Percentiles rank a stretch among this genome's conserved stretches.
Conservation (phyloP, 2,888 invertebrate genomes). For the Amorpha juglandis region DNA sequence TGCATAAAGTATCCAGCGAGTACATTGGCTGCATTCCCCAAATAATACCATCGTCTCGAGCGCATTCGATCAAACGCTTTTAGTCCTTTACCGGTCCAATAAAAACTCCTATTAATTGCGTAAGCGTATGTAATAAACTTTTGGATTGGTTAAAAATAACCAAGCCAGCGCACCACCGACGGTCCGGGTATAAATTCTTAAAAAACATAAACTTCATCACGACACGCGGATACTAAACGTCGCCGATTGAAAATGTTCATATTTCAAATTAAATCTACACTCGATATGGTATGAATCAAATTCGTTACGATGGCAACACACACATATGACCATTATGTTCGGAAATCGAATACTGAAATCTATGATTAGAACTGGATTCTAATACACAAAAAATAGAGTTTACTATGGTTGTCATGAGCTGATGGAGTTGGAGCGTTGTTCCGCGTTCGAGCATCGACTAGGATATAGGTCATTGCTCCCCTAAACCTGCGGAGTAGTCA, state of each 20-base stretch:
- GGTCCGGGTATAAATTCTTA: slow-evolving; percentile 78
- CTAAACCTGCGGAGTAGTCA: slow-evolving; percentile 81
- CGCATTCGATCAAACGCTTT: slow-evolving; percentile 69
- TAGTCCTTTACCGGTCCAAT: slow-evolving; percentile 80
- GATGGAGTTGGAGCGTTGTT: slow-evolving; percentile 67
- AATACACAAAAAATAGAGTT: slow-evolving; percentile 77
- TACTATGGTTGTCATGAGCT: slow-evolving; percentile 61
- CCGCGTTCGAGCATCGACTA: slow-evolving; percentile 62
- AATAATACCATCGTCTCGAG: slow-evolving; percentile 50
- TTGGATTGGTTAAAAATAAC: slow-evolving; percentile 82
- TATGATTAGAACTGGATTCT: slow-evolving; percentile 78
- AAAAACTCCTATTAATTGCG: slow-evolving; percentile 83
- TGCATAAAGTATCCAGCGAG: slow-evolving; percentile 12
- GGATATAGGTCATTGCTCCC: slow-evolving; percentile 85
- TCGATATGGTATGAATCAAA: slow-evolving; percentile 66
- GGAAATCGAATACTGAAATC: slow-evolving; percentile 55
- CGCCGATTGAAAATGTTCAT: slow-evolving; percentile 40
- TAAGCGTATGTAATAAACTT: slow-evolving; percentile 81
- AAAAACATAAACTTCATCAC: slow-evolving; percentile 79
- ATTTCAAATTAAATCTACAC: slow-evolving; percentile 52
- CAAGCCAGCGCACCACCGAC: slow-evolving; percentile 64
- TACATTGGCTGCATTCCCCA: slow-evolving; percentile 44
- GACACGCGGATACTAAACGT: slow-evolving; percentile 46
- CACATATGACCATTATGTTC: slow-evolving; percentile 63
- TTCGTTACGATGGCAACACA: slow-evolving; percentile 63